phyloP scores from a whole-genome alignment of 2,113 vertebrate genomes.

The Laticauda colubrina region DNA sequence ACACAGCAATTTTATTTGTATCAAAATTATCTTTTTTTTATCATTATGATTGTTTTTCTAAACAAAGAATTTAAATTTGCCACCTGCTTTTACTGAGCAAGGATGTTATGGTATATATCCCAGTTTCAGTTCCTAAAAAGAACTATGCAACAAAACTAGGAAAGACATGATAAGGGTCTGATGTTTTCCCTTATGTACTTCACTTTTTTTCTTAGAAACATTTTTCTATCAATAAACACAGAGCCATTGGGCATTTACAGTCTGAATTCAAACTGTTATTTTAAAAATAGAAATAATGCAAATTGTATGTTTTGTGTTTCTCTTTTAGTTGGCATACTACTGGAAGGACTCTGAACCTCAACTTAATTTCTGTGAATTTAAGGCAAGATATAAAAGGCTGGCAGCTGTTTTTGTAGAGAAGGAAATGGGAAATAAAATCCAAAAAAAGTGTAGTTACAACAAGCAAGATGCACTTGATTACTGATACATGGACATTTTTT shows the following conservation, averaged over 20 bases:
- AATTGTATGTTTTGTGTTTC: not conserved
- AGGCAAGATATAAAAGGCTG: not conserved
- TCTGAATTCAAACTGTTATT: not conserved
- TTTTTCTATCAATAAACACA: constrained; percentile 6
- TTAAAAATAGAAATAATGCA: not conserved
- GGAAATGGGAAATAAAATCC: constrained; percentile 3
- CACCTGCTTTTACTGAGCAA: constrained; percentile 25
- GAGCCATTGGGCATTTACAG: constrained; percentile 15
- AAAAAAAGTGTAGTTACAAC: not conserved
- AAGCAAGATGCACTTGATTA: not conserved
- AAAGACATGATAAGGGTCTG: constrained; percentile 30
- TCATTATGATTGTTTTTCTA: constrained; percentile 30
- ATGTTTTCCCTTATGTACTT: constrained; percentile 41
- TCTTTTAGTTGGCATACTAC: not conserved
- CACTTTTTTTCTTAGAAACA: constrained; percentile 14
- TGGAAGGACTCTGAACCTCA: not conserved
- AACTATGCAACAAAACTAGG: constrained; percentile 40
- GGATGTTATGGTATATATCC: constrained; percentile 21
- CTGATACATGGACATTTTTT: not conserved
- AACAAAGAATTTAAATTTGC: constrained; percentile 54
- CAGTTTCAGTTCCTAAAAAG: constrained; percentile 39
- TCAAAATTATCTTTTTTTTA: constrained; percentile 47
- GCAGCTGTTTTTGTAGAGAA: not conserved
- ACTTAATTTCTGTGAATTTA: not conserved
- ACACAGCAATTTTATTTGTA: constrained; percentile 21